These are phyloP conservation scores for Pterocles burchelli DNA, from an alignment of 2,113 vertebrate genomes.

Conservation along the genomic window DNA sequence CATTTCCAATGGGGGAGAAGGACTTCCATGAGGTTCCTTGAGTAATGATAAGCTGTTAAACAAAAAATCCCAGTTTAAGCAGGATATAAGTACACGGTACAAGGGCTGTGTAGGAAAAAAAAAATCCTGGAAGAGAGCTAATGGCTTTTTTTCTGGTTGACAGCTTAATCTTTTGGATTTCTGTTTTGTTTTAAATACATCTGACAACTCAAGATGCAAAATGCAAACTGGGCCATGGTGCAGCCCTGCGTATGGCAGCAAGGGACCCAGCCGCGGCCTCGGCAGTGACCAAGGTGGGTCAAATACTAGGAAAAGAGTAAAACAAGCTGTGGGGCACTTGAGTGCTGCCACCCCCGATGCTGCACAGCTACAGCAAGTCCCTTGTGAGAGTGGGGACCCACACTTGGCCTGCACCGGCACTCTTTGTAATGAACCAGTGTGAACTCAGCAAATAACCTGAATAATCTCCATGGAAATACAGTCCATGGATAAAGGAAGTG, in stretches of 20 bases:
- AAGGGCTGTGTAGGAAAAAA: neutral
- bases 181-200: neutral
- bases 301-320: neutral
- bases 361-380: neutral
- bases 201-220: neutral
- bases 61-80: neutral
- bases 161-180: neutral
- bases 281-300: neutral
- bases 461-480: neutral
- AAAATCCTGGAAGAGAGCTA: neutral
- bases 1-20: rapidly evolving
- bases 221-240: neutral
- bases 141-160: neutral
- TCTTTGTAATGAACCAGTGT: neutral
- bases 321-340: neutral
- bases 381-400: neutral
- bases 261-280: neutral
- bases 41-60: rapidly evolving
- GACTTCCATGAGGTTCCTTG: neutral
- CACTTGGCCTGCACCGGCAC: neutral
- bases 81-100: neutral
- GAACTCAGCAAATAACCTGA: neutral
- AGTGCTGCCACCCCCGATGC: neutral
- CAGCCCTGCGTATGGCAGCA: neutral
- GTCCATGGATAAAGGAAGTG: neutral